A percentile compares a stretch with the other conserved stretches of the same genome.
Conservation (phyloP, 2,797 vertebrate species). For the Syndactyla subalaris region DNA sequence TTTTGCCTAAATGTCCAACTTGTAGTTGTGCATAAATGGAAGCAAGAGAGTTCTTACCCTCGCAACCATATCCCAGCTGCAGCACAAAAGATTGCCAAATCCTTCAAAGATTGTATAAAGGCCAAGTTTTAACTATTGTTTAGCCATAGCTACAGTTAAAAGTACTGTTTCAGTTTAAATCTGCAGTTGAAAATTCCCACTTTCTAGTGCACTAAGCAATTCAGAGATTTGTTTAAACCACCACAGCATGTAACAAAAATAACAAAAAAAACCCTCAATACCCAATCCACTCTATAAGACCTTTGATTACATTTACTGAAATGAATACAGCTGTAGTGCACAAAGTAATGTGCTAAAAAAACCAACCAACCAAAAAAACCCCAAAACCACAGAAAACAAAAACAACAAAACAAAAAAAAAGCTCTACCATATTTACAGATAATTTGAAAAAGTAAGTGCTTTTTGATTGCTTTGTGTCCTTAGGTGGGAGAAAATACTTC, state of each 20-base stretch:
- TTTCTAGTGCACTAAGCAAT: not conserved
- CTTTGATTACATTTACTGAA: not conserved
- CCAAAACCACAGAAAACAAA: too few relatives aligned
- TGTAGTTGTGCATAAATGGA: not conserved
- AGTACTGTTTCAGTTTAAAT: not conserved
- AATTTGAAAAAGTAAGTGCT: not conserved
- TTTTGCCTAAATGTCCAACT: not conserved
- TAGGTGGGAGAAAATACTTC: not conserved
- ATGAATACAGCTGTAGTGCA: not conserved
- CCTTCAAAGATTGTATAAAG: not conserved
- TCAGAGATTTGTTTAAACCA: not conserved
- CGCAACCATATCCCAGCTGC: not conserved
- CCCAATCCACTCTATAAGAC: not conserved
- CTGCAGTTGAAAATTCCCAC: not conserved
- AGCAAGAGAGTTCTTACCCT: not conserved
- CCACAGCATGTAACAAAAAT: not conserved
- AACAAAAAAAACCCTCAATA: not conserved
- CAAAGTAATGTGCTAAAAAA: not conserved
- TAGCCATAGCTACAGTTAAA: not conserved
- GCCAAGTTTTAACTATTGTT: not conserved
- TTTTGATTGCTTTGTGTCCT: not conserved
- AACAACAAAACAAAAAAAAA: not conserved
- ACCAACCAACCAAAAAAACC: too few relatives aligned
- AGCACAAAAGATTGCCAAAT: not conserved
- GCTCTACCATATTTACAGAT: not conserved